Base-by-base conservation (phyloP, 2,888 invertebrate genomes). In the Microplitis deprimator region DNA sequence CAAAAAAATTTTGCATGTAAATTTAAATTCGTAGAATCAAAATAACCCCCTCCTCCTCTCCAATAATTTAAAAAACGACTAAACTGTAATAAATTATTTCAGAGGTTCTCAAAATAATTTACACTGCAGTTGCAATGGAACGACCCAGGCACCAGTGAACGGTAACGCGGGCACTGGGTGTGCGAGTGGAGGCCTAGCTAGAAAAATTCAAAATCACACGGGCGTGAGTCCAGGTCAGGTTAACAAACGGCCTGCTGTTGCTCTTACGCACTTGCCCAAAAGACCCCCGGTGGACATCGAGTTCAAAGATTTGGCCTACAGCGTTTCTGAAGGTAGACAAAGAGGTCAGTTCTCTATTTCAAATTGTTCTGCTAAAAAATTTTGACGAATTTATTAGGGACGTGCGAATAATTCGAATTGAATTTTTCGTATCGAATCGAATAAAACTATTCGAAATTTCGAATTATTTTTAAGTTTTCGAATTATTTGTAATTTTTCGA, bases 261-360 rank as follows among this genome's bases (percentile, higher is more conserved):
- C 94, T 70, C 91, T 96, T 81, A 95, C 96, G 77, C 96, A 96
- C 89, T 91, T 97, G 80, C 96, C 96, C 1, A 95, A 95, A 87
- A 92, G 97, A 80, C 96, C 96, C 64, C 95, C 97, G 38, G 97
- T 97, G 76, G 96, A 97, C 90, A 95, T 98, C 83, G 95, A 97
- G 90, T 98, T 97, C 91, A 93, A 93, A 80, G 94, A 97, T 87
- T 92, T 98, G 79, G 95, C 95, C 69, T 98, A 97, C 91, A 96
- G 96, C 16, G 96, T 98, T 73, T 95, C 96, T 70, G 96, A 97
- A 85, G 95, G 96, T 17, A 91, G 95, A 81, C 93, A 93, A 88
- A 92, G 94, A 82, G 96, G 90, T 90, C 81, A 80, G 83, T 16
- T 50, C 16, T 6, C n/a, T n/a, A 17, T 65, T 17, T 65, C 1